Evolutionary conservation across 2,113 vertebrate genomes (phyloP).

Genomic region (Alligator mississippiensis): DNA sequence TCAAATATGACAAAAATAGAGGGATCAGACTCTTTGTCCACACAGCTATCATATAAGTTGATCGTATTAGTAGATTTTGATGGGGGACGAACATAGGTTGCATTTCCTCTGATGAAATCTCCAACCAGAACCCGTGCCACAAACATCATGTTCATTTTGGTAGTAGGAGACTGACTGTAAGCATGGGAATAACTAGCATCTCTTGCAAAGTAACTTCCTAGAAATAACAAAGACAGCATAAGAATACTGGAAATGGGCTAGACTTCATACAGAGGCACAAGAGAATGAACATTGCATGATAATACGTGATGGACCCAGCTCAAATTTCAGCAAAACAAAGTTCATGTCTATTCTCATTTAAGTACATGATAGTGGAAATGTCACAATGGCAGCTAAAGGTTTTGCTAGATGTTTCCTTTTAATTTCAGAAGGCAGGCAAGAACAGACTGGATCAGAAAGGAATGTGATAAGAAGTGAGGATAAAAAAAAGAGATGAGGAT

Average conservation of each 20-base stretch:
- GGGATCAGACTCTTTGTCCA: constrained; percentile 58
- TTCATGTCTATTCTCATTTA: background rate
- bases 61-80: background rate
- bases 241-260: background rate
- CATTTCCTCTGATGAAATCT: constrained; percentile 60
- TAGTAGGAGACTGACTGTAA: background rate
- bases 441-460: background rate
- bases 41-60: constrained; percentile 85
- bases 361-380: background rate
- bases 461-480: background rate
- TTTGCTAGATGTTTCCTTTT: background rate
- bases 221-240: background rate
- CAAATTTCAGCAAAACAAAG: background rate
- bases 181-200: constrained; percentile 81
- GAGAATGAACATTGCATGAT: background rate
- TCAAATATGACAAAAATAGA: constrained; percentile 72
- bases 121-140: constrained; percentile 82
- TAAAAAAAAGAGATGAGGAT: background rate
- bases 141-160: constrained; percentile 75
- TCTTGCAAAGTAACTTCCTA: constrained; percentile 89
- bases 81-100: constrained; percentile 66
- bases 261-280: background rate
- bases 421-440: background rate
- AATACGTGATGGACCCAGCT: background rate
- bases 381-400: background rate